Conservation (phyloP, 2,797 vertebrate species). For the Holocentrus rufus region DNA sequence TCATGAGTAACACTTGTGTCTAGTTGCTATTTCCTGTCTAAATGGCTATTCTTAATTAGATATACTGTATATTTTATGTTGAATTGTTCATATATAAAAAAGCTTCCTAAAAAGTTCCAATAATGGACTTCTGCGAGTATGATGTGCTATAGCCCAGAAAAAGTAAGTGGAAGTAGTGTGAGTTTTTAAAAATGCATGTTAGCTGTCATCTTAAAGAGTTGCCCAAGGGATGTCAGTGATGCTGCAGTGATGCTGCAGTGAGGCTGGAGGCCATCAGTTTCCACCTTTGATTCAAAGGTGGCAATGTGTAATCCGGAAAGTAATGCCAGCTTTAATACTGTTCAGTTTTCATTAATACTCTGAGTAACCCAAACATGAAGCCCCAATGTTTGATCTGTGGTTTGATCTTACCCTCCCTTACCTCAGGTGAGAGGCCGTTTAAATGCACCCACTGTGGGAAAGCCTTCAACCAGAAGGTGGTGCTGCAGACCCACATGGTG, state of each 20-base stretch:
- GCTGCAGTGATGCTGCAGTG: too few relatives aligned
- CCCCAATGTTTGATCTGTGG: not conserved
- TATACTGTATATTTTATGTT: too few relatives aligned
- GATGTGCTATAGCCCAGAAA: too few relatives aligned
- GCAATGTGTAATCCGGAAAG: too few relatives aligned
- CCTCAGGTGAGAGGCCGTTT: conserved; percentile 92
- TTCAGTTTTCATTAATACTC: not conserved
- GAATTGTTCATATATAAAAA: too few relatives aligned
- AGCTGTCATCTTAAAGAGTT: not conserved
- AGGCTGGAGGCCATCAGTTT: not conserved
- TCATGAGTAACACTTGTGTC: too few relatives aligned
- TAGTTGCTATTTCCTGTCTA: too few relatives aligned
- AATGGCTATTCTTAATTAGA: too few relatives aligned
- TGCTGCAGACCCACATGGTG: conserved; percentile 98
- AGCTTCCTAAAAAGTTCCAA: too few relatives aligned
- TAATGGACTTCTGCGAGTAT: too few relatives aligned
- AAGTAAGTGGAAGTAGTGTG: not conserved
- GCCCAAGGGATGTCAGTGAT: too few relatives aligned
- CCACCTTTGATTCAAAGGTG: not conserved
- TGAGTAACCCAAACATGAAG: not conserved
- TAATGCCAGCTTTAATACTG: not conserved
- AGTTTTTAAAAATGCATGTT: not conserved
- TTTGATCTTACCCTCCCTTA: not conserved
- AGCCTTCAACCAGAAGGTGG: conserved; percentile 99
- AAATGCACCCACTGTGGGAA: conserved; percentile 94